These are phyloP conservation scores for Popillia japonica DNA, from an alignment of 1,140 invertebrate species.

Conservation along the genomic window DNA sequence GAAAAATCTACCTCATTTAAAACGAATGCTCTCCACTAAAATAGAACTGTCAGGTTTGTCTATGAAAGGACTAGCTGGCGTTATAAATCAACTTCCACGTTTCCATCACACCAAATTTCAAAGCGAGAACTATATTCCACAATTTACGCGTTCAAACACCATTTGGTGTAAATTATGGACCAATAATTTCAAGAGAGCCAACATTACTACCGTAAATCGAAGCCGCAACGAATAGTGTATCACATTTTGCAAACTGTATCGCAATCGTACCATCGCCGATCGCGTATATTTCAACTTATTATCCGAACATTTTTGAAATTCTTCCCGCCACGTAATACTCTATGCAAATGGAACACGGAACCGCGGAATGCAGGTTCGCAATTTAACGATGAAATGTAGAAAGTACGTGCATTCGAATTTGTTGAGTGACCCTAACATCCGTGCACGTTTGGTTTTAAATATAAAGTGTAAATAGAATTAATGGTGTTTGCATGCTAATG, in stretches of 20 bases:
- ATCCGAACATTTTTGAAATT: not conserved
- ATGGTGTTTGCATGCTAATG: too few species aligned
- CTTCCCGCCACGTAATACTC: not conserved
- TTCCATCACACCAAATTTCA: not conserved
- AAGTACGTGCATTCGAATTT: not conserved
- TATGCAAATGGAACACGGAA: not conserved
- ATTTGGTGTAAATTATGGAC: conserved; percentile 10
- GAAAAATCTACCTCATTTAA: too few species aligned
- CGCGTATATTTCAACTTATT: conserved; percentile 1
- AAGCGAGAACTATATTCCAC: not conserved
- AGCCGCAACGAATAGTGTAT: not conserved
- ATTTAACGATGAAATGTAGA: not conserved
- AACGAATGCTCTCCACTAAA: too few species aligned
- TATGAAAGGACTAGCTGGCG: too few species aligned
- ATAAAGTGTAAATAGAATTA: too few species aligned
- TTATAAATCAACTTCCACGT: not conserved
- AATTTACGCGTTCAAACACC: conserved; percentile 18
- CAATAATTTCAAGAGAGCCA: conserved; percentile 3
- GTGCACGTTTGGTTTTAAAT: too few species aligned
- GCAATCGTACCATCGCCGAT: not conserved
- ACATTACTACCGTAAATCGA: conserved; percentile 9
- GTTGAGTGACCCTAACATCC: too few species aligned
- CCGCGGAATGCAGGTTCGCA: not conserved
- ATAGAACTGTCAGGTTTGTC: too few species aligned
- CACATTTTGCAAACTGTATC: not conserved